phyloP scores from a whole-genome alignment of 2,797 vertebrate species.

The Malacoctenus gilli region DNA sequence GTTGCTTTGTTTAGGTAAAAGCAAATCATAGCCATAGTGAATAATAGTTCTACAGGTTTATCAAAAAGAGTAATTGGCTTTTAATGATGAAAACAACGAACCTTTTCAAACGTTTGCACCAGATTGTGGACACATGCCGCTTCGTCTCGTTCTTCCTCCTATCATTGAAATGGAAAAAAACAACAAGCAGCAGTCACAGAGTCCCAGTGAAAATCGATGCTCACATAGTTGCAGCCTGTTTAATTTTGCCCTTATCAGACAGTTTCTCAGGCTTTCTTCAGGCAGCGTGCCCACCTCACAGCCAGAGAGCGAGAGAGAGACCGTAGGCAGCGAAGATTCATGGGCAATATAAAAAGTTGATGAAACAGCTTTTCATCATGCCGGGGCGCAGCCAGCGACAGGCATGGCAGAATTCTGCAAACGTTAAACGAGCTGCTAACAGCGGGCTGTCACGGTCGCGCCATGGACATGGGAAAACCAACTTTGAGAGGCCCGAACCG shows the following conservation, averaged over 20 bases:
- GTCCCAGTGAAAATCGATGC: conserved; percentile 11
- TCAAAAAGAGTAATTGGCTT: too few relatives aligned
- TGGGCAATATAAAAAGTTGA: conserved; percentile 32
- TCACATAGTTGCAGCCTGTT: conserved; percentile 42
- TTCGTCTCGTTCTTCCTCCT: too few relatives aligned
- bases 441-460: conserved; percentile 26
- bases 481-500: conserved; percentile 5
- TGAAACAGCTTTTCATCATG: conserved; percentile 64
- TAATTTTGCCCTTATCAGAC: conserved; percentile 59
- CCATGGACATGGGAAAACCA: conserved; percentile 44
- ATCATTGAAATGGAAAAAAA: background rate
- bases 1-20: too few relatives aligned
- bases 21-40: too few relatives aligned
- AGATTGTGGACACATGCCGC: too few relatives aligned
- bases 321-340: conserved; percentile 27
- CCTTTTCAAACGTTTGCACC: too few relatives aligned
- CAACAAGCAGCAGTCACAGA: background rate
- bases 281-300: conserved; percentile 42
- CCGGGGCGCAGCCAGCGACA: conserved; percentile 28
- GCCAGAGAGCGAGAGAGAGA: conserved; percentile 35
- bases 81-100: too few relatives aligned
- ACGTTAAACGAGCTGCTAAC: conserved; percentile 44
- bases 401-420: conserved; percentile 40
- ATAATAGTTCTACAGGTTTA: too few relatives aligned
- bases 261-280: conserved; percentile 73